Evolutionary conservation across 2,888 invertebrate genomes (phyloP), one percentile per base, ranked within the genome.

Genomic region (Trichogramma evanescens): DNA sequence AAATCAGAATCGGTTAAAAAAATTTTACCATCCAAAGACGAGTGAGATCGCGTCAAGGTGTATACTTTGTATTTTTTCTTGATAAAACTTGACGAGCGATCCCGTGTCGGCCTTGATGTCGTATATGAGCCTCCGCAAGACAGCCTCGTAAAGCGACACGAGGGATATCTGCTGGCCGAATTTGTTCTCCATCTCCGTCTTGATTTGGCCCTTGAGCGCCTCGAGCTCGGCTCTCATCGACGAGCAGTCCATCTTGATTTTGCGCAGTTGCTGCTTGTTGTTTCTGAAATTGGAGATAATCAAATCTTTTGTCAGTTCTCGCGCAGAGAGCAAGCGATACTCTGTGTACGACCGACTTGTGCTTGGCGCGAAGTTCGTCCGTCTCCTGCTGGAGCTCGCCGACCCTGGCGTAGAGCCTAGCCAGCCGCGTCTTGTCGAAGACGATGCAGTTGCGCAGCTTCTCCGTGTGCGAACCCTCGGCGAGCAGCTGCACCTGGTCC

Each of bases 171-270:
- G 70, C 54, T 79, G 74, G 0, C 86, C 86, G 68, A 86, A 86
- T 70, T 84, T 85, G 48, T 80, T 78, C 50, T 78, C 76, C 80
- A 84, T 83, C 50, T 79, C 78, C 43, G 80, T 74, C 9, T 74
- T 73, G 40, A 83, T 82, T 71, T 78, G 80, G 2, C 81, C 81
- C 58, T 86, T 83, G 4, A 89, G 71, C 6, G 79, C 78, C 3
- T 79, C 77, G 1, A 87, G 85, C 58, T 82, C 80, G 0, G 76
- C 75, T 6, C 83, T 80, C 89, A 90, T 90, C 53, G 83, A 82
- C 51, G 82, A 82, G 9, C 87, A 80, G 71, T 90, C 89, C 1
- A 85, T 79, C 72, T 84, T 84, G 85, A 90, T 87, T 64, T 88
- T 84, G 56, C 83, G 82, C 59, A 89, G 72, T 71, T 90, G 89